These are phyloP conservation scores for Ostrea edulis DNA, from an alignment of 1,140 invertebrate genomes.

Conservation along the genomic window DNA sequence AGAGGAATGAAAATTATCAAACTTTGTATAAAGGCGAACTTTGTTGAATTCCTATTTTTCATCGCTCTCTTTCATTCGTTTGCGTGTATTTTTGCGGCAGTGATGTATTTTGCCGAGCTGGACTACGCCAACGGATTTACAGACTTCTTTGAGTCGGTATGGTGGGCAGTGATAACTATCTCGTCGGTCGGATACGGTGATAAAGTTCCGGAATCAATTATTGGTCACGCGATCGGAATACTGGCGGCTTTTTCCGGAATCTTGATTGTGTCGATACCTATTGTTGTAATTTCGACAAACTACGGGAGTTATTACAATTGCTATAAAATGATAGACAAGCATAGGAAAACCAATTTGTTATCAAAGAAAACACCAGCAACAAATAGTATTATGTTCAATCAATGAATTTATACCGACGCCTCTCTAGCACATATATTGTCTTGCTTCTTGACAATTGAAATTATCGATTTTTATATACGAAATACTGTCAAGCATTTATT, in stretches of 20 bases:
- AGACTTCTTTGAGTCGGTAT: slow-evolving; percentile 82
- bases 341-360: background rate
- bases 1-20: slow-evolving; percentile 17
- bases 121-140: background rate
- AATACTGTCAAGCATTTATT: too few relatives aligned
- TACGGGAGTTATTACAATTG: slow-evolving; percentile 3
- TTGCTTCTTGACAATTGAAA: too few relatives aligned
- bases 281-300: background rate
- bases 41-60: slow-evolving; percentile 1
- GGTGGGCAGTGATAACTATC: background rate
- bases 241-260: background rate
- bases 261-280: background rate
- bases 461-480: too few relatives aligned
- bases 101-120: slow-evolving; percentile 38
- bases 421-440: too few relatives aligned
- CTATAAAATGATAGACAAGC: background rate
- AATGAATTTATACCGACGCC: too few relatives aligned
- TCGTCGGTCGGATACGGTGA: slow-evolving; percentile 9
- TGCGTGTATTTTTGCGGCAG: slow-evolving; percentile 30
- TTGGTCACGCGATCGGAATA: background rate
- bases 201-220: background rate
- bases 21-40: background rate
- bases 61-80: background rate
- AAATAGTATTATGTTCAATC: too few relatives aligned
- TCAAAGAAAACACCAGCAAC: too few relatives aligned